Base-by-base conservation (phyloP, 2,113 vertebrate species). In the Alces alces region DNA sequence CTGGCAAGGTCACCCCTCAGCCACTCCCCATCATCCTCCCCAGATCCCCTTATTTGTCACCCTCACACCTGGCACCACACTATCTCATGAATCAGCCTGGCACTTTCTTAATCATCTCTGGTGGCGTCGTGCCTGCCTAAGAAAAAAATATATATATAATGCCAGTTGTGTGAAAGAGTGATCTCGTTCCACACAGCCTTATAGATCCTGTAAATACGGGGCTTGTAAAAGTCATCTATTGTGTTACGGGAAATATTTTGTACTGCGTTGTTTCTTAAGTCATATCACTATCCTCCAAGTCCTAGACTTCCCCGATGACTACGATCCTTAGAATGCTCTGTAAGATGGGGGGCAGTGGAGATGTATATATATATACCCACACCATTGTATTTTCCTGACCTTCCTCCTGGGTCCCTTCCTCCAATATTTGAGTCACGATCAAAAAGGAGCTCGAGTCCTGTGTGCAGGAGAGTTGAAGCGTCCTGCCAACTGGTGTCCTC, bases 301-400 rank as follows among this genome's bases (percentile, higher is more conserved):
- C 12, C 7, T 0, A 7, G 25, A 47, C 39, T 66, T 23, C 10
- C 52, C 16, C 13, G 25, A 8, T 52, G 79, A 19, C 10, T 21
- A 0, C 1, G 2, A 19, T 14, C 66, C 60, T 61, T 30, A 11
- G 15, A 73, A 39, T 9, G 60, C 96, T 93, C 91, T 73, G 80
- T 82, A 60, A 84, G 96, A 5, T 57, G 21, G 36, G 16, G 45
- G 87, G 33, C 36, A 57, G 15, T 14, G 47, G 85, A 39, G 23
- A 60, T 60, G 14, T 3, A 14, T 60, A 16, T 3, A 16, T 5
- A 0, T 2, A 21, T 15, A 0, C 64, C 39, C 0, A 85, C 43
- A 87, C 54, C 36, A 23, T 30, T 96, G 13, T 86, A 8, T 33
- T 97, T 98, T 97, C 91, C 93, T 92, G 47, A 19, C 43, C 7